Base-by-base conservation (phyloP, 2,888 invertebrate species). In the Parnassius orleans region DNA sequence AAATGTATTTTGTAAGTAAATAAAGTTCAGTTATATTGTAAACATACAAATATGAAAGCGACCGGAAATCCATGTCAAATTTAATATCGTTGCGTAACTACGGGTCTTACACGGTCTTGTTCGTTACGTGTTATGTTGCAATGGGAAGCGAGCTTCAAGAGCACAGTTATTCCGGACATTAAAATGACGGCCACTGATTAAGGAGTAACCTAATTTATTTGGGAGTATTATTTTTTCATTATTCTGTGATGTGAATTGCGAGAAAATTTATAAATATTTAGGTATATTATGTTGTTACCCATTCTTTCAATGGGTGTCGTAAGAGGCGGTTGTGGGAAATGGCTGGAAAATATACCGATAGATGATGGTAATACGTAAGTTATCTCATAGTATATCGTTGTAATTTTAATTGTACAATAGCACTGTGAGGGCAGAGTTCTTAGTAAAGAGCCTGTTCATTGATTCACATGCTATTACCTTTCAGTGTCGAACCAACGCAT, bases 91-190 rank as follows among this genome's bases (percentile, higher is more conserved):
- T 57, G 47, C 46, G 48, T 44, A 56, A 51, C 14, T 7, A 10
- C 10, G 44, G 33, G 41, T 11, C 47, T 2, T 12, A n/a, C 42
- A 44, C 11, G 48, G 12, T 41, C 48, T 51, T 24, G 47, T 41
- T 60, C 54, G 48, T 50, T 42, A 47, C 47, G 43, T 10, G 61
- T 24, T 47, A 24, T 61, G 57, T 42, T 57, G 61, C 57, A 61
- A 61, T 42, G 11, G 56, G 51, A 48, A 60, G 41, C 53, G 41
- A 24, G 56, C 51, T 48, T 53, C 53, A 54, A 60, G 43, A 47
- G 53, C 52, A 48, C 61, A 53, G 52, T 53, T 62, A 48, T 24
- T 48, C 42, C n/a, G 53, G 53, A 57, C 60, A 15, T 48, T 43
- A 54, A 50, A 60, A 48, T 12, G 11, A 61, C 47, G 53, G 53